Evolutionary conservation across 2,797 vertebrate species (phyloP), one percentile per base, ranked within the genome.

Genomic region (Spatula clypeata): DNA sequence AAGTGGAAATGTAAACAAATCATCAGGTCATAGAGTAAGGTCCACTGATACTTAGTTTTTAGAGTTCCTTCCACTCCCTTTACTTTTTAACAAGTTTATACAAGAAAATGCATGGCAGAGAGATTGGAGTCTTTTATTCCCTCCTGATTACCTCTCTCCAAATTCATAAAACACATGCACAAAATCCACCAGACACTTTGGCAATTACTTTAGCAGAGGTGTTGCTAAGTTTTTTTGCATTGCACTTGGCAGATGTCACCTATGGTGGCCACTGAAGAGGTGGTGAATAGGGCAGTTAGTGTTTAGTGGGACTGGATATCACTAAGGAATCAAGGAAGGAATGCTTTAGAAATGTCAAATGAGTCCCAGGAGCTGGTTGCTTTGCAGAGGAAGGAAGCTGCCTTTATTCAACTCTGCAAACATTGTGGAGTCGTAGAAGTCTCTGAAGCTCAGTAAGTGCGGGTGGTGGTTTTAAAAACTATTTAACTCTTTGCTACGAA

Each of bases 271-370:
- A 11, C 69, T 27, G 36, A 85, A 87, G 71, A 45, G 42, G 24
- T 4, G 53, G 71, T 66, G 86, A 55, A 24, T 32, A 13, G 34
- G 57, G 69, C 0, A 0, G 34, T 31, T 70, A 60, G 88, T 91
- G 60, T 80, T 72, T 45, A 44, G 72, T 61, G 42, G 74, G 55
- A 32, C 17, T 49, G 79, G 72, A 42, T 86, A 24, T 91, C 51
- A 38, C 88, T 47, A 84, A 70, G 87, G 92, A 54, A 69, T 19
- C 19, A 20, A 86, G 45, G 36, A 34, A 79, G 47, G 83, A 85
- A 93, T 80, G 92, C 51, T 80, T 94, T 69, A 86, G 65, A 86
- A 93, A 90, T 86, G 49, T 71, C 69, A 90, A 70, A 36, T 2
- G 9, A 92, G 86, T 87, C 76, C 62, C 62, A 70, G 65, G 38